phyloP scores from a whole-genome alignment of 2,888 invertebrate species.

The Phoenoteleia sp. region DNA sequence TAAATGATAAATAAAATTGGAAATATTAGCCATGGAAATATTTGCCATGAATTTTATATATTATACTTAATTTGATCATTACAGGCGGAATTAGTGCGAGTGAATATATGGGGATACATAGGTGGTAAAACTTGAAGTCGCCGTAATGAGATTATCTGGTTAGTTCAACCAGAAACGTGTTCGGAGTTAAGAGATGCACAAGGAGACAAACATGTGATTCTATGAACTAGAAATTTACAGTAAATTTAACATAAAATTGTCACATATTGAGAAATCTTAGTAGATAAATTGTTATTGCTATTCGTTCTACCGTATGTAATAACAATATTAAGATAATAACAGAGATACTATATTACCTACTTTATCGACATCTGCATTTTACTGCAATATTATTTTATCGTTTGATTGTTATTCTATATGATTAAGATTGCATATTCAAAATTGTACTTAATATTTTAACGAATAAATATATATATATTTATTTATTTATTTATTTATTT shows the following conservation, averaged over 20 bases:
- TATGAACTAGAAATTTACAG: slow-evolving; percentile 47
- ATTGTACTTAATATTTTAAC: no score
- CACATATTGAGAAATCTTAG: background rate
- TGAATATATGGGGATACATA: slow-evolving; percentile 24
- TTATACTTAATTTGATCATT: slow-evolving; percentile 43
- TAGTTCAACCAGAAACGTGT: slow-evolving; percentile 51
- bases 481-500: no score
- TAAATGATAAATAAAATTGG: no score
- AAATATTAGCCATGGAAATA: no score
- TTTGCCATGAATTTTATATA: no score
- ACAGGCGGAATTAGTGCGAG: slow-evolving; percentile 21
- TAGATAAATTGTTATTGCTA: background rate
- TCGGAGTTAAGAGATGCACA: slow-evolving; percentile 36
- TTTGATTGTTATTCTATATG: no score
- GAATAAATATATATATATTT: no score
- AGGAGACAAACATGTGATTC: slow-evolving; percentile 34
- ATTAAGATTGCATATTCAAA: no score
- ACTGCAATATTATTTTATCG: no score
- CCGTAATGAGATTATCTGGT: slow-evolving; percentile 52
- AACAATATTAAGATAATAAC: no score
- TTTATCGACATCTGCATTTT: no score
- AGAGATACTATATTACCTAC: no score
- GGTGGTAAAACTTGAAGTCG: slow-evolving; percentile 47
- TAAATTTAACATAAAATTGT: slow-evolving; percentile 26
- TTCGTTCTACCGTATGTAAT: background rate